Conservation (phyloP, 1,140 invertebrate genomes). For the Panagrolaimus sp. region DNA sequence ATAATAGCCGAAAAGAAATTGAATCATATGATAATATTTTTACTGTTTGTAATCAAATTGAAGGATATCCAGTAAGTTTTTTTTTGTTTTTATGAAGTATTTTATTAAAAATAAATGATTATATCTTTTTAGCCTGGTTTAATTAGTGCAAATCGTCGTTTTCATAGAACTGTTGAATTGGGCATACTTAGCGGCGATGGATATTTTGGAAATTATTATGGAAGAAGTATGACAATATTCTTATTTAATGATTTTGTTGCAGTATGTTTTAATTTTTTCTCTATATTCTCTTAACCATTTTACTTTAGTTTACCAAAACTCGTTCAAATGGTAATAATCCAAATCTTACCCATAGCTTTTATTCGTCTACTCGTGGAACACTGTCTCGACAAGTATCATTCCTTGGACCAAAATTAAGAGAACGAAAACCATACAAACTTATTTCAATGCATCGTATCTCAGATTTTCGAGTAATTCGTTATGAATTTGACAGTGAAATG, state of each 20-base stretch:
- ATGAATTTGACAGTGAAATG: conserved; percentile 18
- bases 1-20: conserved; percentile 28
- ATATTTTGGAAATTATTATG: conserved; percentile 28
- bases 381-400: conserved; percentile 31
- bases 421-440: conserved; percentile 27
- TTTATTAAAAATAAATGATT: too few relatives aligned
- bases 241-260: conserved; percentile 36
- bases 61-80: conserved; percentile 25
- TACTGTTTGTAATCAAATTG: conserved; percentile 35
- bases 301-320: conserved; percentile 28
- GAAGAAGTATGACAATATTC: conserved; percentile 26
- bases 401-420: neutral
- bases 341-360: neutral
- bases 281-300: too few relatives aligned
- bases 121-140: too few relatives aligned
- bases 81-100: too few relatives aligned
- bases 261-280: conserved; percentile 18
- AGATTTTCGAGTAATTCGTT: conserved; percentile 22
- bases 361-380: conserved; percentile 15
- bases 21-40: conserved; percentile 28
- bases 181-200: conserved; percentile 31
- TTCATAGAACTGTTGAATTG: conserved; percentile 28
- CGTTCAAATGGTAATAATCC: conserved; percentile 9
- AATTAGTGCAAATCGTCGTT: conserved; percentile 26
- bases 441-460: conserved; percentile 23